Base-by-base conservation (phyloP, 2,797 vertebrate species). In the Ctenopoma kingsleyae region DNA sequence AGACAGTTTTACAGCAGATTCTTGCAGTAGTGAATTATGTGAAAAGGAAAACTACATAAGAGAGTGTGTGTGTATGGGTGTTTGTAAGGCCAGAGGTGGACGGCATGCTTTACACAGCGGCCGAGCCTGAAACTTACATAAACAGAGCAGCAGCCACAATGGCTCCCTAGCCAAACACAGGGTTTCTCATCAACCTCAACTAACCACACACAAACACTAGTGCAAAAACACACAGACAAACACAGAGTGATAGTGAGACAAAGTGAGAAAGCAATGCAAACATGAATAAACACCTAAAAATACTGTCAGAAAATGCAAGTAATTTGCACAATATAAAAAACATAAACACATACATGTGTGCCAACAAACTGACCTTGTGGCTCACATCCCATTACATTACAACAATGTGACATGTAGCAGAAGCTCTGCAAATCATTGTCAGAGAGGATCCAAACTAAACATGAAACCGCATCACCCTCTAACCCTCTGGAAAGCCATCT, bases 401-500 rank as follows among this genome's bases (percentile, higher is more conserved):
- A 80, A 72, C 68, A 78, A 67, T 66, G 76, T 84, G 84, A 87
- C 71, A 77, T 62, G 67, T 40, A 76, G 82, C 87, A 89, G 85
- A 84, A 70, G 73, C 82, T 38, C 63, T 80, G 76, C 62, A 79
- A 89, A 87, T 89, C 82, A 76, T 75, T 64, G 84, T 84, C 84
- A 86, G 66, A 74, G 57, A 11, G 59, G 60, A 86, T 87, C 86
- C 90, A 90, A 91, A 76, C 78, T 75, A 90, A 91, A 92, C 84
- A 89, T 53, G 63, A 81, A 88, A 88, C 85, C 84, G 48, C 81
- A 81, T 81, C 84, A 78, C 49, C 43, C 32, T 54, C 76, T 74
- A 82, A 80, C 82, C 83, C 87, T 81, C 79, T 78, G 74, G 40
- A 72, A 48, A 72, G 63, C 56, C 57, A 49, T 69, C 51, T 3